These are phyloP conservation scores for Achatina immaculata DNA, from an alignment of 1,140 invertebrate species.

Conservation along the genomic window DNA sequence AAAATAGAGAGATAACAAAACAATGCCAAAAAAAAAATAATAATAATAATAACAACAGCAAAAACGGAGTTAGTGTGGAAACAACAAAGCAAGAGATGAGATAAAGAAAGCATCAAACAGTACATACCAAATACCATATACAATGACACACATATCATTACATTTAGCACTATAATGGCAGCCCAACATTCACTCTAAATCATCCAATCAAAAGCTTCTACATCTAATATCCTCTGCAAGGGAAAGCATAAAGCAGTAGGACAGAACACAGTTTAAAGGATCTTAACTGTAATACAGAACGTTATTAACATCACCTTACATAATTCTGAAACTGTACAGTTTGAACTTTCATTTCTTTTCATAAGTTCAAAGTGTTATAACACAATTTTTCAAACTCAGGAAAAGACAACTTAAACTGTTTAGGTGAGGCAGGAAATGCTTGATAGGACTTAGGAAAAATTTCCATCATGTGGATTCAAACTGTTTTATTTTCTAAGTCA, in stretches of 20 bases:
- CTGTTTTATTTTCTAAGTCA: no score
- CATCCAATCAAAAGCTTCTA: constrained; percentile 28
- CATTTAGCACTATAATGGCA: neutral
- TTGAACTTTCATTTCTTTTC: no score
- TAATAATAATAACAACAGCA: neutral
- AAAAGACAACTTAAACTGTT: no score
- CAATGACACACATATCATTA: neutral
- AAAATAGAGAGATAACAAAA: no score
- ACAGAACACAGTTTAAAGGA: neutral
- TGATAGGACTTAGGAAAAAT: no score
- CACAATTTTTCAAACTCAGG: no score
- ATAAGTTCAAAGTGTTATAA: no score
- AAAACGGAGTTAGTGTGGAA: neutral
- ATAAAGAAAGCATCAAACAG: constrained; percentile 16
- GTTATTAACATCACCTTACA: no score
- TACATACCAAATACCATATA: neutral
- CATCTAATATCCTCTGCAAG: constrained; percentile 11
- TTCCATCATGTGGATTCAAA: no score
- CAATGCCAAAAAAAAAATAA: neutral
- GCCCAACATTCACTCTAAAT: neutral
- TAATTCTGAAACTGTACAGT: no score
- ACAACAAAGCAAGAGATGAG: neutral
- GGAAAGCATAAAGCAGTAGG: neutral
- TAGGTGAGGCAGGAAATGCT: no score
- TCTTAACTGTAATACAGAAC: no score